These are phyloP conservation scores for Drosophila atroscutellata DNA, from an alignment of 2,888 invertebrate genomes.

Conservation along the genomic window DNA sequence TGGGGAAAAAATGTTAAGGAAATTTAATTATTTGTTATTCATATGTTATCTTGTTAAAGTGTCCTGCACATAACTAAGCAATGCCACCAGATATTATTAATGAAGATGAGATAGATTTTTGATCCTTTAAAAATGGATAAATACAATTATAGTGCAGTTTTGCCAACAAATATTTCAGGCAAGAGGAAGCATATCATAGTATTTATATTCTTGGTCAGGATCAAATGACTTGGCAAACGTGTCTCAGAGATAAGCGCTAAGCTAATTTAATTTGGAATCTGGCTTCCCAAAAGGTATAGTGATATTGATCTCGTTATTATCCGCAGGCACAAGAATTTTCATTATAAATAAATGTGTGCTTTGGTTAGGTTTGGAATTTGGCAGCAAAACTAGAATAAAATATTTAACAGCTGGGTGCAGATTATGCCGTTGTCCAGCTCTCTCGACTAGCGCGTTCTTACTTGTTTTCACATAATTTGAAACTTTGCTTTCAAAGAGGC, in stretches of 20 bases:
- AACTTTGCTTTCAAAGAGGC: no score
- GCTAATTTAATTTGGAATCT: not conserved
- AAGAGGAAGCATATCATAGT: not conserved
- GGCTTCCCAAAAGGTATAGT: not conserved
- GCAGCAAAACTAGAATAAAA: no score
- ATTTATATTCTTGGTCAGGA: not conserved
- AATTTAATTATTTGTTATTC: not conserved
- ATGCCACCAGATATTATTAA: not conserved
- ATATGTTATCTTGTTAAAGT: not conserved
- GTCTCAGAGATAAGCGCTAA: not conserved
- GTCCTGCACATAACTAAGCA: not conserved
- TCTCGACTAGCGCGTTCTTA: no score
- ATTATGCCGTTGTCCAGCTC: no score
- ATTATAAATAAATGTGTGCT: not conserved
- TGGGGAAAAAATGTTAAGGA: not conserved
- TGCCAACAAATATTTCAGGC: not conserved
- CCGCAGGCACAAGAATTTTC: no score
- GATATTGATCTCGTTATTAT: not conserved
- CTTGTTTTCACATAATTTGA: no score
- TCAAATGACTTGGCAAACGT: not conserved
- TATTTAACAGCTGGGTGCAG: accelerated
- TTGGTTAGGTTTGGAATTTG: no score
- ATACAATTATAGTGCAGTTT: not conserved
- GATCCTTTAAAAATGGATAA: not conserved
- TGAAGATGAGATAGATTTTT: accelerated